Percentiles rank a stretch among this genome's conserved stretches.
Conservation (phyloP, 2,797 vertebrate genomes). For the Gallinago stenura region DNA sequence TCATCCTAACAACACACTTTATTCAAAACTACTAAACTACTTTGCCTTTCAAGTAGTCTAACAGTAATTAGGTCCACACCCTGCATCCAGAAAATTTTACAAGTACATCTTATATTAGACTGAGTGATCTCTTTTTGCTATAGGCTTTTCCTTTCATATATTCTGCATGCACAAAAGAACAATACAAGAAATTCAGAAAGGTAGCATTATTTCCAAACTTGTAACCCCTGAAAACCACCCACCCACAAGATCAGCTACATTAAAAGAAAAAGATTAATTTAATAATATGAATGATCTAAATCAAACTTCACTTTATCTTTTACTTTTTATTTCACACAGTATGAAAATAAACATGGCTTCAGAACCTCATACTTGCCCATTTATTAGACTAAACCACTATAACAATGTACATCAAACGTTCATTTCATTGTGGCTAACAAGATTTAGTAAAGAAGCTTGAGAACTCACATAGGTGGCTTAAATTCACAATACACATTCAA, state of each 20-base stretch:
- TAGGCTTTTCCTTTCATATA: not conserved
- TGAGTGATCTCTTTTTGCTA: not conserved
- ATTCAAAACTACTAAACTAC: not conserved
- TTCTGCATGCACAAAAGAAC: not conserved
- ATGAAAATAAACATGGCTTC: not conserved
- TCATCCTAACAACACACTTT: not conserved
- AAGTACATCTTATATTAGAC: not conserved
- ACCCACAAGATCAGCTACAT: not conserved
- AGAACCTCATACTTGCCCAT: not conserved
- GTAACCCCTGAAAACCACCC: not conserved
- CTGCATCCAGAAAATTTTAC: not conserved
- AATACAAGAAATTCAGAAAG: not conserved
- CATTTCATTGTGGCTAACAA: not conserved
- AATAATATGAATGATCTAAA: not conserved
- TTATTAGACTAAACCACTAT: not conserved
- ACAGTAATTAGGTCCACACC: not conserved
- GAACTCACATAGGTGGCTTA: not conserved
- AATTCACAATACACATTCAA: not conserved
- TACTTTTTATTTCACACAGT: not conserved
- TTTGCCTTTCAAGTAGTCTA: not conserved
- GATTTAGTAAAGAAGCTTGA: not conserved
- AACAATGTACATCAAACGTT: not conserved
- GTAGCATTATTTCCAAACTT: not conserved
- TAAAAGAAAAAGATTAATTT: not conserved
- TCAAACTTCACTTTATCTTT: not conserved